Base-by-base conservation (phyloP, 2,888 invertebrate genomes). In the Caenorhabditis sp. region DNA sequence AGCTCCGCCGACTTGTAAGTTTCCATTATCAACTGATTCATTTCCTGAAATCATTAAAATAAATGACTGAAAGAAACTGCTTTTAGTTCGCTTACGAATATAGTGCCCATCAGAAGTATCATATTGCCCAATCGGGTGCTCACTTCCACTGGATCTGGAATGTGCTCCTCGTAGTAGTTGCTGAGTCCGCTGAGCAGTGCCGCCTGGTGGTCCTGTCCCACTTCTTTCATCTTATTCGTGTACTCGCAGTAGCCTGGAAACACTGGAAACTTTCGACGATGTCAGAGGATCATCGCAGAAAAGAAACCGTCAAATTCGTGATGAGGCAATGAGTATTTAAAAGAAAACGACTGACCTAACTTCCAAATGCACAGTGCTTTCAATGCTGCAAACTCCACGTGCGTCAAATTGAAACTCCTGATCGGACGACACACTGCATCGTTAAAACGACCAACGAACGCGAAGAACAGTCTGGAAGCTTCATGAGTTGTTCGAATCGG, bases 291-390 rank as follows among this genome's bases (percentile, higher is more conserved):
- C n/a, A n/a, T n/a, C n/a, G n/a, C n/a, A n/a, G n/a, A n/a, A n/a
- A n/a, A n/a, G n/a, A n/a, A n/a, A n/a, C n/a, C n/a, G n/a, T n/a
- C n/a, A n/a, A n/a, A n/a, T n/a, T n/a, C n/a, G n/a, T 13, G 35
- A n/a, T n/a, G 17, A 8, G 27, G 24, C 11, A 26, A 17, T 6
- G 20, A 37, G 56, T 15, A 26, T 2, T 15, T 15, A 45, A 43
- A 5, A 9, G 17, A 45, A 65, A 2, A 17, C 22, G 15, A 41
- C 62, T 39, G 32, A 82, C 82, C 83, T 39, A 83, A 53, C 62
- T 83, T 83, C 83, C 80, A 82, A 7, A 79, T 70, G 27, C 80
- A 80, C 1, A 83, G 35, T 0, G 79, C 83, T 55, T 82, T 83
- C 4, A 83, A 58, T 7, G 80, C 83, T 11, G 83, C 80, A 24